Evolutionary conservation across 64 coral and sea anemone species (phyloP), one percentile per base, ranked within the genome.

Genomic region (Orbicella faveolata): DNA sequence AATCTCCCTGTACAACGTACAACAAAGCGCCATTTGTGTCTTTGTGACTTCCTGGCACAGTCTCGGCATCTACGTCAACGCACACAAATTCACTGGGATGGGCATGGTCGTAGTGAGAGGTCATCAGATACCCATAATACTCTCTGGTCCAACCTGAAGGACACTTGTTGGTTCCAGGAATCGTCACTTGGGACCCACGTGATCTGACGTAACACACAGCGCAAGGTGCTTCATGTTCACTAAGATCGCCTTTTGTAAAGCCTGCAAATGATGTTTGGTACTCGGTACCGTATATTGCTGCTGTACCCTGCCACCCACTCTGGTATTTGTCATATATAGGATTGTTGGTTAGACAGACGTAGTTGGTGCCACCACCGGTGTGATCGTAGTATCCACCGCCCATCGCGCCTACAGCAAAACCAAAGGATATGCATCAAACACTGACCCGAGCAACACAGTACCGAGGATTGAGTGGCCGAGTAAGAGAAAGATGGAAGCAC

Each of bases 1-100:
- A 92, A 21, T 36, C 17, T 52, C 73, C 90, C 51, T 86, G 63
- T 6, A 87, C 90, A 6, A 34, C 0, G 41, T 53, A 87, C 65
- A 87, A 33, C 66, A 87, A 34, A 18, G 67, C 84, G 26, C 84
- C 84, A 74, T 87, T 39, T 23, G n/a, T 73, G 35, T 52, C 20
- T 1, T 17, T 2, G 23, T 36, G 26, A 34, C 39, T 53, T 8
- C 84, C 84, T 19, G 69, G 84, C 3, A 75, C 39, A 62, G 17
- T 12, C 66, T 87, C 84, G 1, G 84, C 84, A 63, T 52, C 15
- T 8, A n/a, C 21, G 36, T 87, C 84, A 48, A 87, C n/a, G 33
- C 84, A 87, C 23, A 87, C 74, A 26, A 51, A 87, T n/a, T 69
- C 52, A n/a, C 66, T 87, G 16, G 67, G 52, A 53, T 87, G 84